Percentiles rank a stretch among this genome's conserved stretches.
These are phyloP conservation scores for Cuniculus paca DNA, from an alignment of 2,797 vertebrate genomes.

Conservation along the genomic window DNA sequence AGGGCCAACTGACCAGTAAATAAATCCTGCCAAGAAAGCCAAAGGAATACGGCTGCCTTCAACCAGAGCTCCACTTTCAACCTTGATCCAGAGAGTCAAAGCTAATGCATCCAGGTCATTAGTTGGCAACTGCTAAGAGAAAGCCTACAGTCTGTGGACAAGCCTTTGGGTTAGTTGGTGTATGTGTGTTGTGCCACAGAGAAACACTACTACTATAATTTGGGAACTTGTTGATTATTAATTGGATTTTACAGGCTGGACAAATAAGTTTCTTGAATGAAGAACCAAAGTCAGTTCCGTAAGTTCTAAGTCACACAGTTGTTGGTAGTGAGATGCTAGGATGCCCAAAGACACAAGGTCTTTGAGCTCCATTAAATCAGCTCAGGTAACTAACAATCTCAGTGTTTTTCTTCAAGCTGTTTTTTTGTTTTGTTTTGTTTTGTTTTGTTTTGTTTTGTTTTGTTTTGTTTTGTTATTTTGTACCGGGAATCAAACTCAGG, in stretches of 20 bases:
- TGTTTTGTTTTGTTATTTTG: too few relatives aligned
- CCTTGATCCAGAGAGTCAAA: neutral
- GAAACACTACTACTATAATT: neutral
- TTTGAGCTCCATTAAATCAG: neutral
- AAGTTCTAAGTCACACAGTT: constrained; percentile 6
- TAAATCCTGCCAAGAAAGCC: neutral
- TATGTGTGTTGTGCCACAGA: neutral
- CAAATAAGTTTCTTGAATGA: constrained; percentile 1
- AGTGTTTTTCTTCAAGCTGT: too few relatives aligned
- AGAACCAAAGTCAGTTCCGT: neutral
- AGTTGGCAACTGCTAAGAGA: neutral
- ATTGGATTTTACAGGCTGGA: neutral
- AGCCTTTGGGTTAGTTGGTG: neutral
- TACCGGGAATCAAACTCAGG: too few relatives aligned
- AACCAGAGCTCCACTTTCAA: neutral
- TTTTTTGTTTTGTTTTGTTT: too few relatives aligned
- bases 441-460: too few relatives aligned
- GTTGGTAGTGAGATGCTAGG: neutral
- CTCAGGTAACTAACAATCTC: neutral
- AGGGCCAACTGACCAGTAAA: neutral
- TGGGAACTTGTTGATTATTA: neutral
- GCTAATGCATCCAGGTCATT: neutral
- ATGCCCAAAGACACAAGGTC: neutral
- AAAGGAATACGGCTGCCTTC: neutral
- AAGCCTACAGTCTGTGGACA: neutral